phyloP scores from a whole-genome alignment of 2,113 vertebrate species.

The Nettapus auritus region DNA sequence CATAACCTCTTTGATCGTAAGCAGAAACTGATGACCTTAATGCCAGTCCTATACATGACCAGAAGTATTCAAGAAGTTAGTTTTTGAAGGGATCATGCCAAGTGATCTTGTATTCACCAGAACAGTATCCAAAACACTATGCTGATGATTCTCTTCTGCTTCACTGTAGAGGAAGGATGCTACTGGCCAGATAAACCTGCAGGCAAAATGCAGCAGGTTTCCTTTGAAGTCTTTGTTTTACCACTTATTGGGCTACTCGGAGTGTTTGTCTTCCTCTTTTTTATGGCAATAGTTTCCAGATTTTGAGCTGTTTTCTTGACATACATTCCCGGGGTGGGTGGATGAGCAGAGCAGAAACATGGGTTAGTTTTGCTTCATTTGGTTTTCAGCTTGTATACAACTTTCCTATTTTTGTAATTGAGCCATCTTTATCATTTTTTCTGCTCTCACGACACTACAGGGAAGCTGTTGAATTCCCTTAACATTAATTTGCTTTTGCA shows the following conservation, averaged over 20 bases:
- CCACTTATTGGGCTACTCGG: not conserved
- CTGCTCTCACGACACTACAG: not conserved
- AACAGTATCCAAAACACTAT: not conserved
- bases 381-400: constrained; percentile 26
- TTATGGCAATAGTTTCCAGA: not conserved
- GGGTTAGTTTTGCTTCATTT: constrained; percentile 36
- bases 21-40: not conserved
- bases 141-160: not conserved
- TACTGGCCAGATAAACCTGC: not conserved
- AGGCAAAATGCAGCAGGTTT: not conserved
- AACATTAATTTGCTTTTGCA: constrained; percentile 37
- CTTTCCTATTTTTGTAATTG: constrained; percentile 50
- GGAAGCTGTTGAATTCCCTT: constrained; percentile 32
- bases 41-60: not conserved
- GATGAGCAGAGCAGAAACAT: not conserved
- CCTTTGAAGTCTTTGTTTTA: not conserved
- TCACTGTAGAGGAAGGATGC: not conserved
- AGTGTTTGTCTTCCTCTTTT: not conserved
- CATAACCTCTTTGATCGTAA: not conserved
- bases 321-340: not conserved
- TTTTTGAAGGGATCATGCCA: not conserved
- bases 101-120: not conserved
- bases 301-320: not conserved
- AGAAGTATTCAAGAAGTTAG: not conserved
- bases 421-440: constrained; percentile 30